Conservation (phyloP, 2,888 invertebrate species). For the Copidosoma aretas region DNA sequence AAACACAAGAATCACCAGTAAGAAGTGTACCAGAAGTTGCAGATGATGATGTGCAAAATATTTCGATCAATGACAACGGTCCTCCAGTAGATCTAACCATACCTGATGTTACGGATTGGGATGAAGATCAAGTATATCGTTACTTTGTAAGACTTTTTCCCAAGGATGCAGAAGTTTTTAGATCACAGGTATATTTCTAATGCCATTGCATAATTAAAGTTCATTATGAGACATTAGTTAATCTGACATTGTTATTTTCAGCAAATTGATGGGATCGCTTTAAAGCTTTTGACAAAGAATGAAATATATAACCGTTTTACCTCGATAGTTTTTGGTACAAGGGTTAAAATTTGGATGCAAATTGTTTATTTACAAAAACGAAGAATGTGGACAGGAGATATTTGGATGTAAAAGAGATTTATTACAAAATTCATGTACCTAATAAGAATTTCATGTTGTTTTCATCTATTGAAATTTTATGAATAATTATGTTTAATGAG, state of each 20-base stretch:
- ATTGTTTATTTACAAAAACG: slow-evolving; percentile 83
- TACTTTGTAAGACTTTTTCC: slow-evolving; percentile 82
- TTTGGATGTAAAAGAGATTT: slow-evolving; percentile 69
- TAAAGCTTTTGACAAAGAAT: slow-evolving; percentile 81
- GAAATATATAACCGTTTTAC: slow-evolving; percentile 83
- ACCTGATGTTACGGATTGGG: slow-evolving; percentile 84
- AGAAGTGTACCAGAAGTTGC: slow-evolving; percentile 53
- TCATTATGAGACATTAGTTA: slow-evolving; percentile 7
- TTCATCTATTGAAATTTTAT: slow-evolving; percentile 18
- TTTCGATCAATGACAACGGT: slow-evolving; percentile 31
- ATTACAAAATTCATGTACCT: neutral
- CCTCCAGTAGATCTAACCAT: slow-evolving; percentile 70
- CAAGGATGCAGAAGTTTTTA: slow-evolving; percentile 80
- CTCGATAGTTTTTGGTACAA: slow-evolving; percentile 83
- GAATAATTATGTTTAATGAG: neutral
- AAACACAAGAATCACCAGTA: slow-evolving; percentile 58
- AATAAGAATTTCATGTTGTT: slow-evolving; percentile 4
- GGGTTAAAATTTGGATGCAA: slow-evolving; percentile 82
- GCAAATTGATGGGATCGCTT: slow-evolving; percentile 91
- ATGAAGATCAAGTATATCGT: slow-evolving; percentile 79
- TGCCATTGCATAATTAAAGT: neutral
- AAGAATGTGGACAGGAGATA: slow-evolving; percentile 74
- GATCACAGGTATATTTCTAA: slow-evolving; percentile 72
- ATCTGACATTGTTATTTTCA: slow-evolving; percentile 52
- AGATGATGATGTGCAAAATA: slow-evolving; percentile 50